Percentiles rank a stretch among this genome's conserved stretches.
Conservation (phyloP, 2,888 invertebrate genomes). For the Cerceris rybyensis region DNA sequence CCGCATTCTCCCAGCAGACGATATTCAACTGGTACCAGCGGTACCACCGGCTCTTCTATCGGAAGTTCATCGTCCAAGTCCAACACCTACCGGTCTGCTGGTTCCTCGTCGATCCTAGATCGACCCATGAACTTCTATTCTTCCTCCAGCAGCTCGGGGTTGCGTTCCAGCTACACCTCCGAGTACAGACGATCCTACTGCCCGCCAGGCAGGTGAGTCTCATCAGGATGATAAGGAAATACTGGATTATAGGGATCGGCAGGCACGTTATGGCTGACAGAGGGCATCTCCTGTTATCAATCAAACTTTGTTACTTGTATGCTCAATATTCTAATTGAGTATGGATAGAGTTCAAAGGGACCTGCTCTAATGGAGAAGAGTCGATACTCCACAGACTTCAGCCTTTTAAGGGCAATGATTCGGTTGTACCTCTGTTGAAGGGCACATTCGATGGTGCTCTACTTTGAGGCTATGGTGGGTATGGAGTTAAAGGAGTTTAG, state of each 20-base stretch:
- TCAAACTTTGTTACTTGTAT: neutral
- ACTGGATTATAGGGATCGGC: slow-evolving; percentile 41
- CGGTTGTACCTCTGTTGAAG: no score
- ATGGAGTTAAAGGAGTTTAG: no score
- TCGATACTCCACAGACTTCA: no score
- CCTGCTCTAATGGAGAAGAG: no score
- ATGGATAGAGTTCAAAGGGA: no score
- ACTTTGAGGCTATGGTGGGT: no score
- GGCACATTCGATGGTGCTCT: no score
- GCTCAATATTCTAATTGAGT: no score
- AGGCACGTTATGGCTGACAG: neutral
- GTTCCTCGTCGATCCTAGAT: slow-evolving; percentile 62
- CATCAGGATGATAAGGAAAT: neutral
- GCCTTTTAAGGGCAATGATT: no score
- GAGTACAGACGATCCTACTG: slow-evolving; percentile 63
- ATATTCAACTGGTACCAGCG: slow-evolving; percentile 69
- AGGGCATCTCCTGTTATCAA: neutral
- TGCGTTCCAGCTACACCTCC: slow-evolving; percentile 54
- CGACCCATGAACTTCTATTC: slow-evolving; percentile 63
- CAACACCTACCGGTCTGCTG: slow-evolving; percentile 66
- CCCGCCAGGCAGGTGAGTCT: slow-evolving; percentile 64
- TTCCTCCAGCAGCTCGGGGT: slow-evolving; percentile 46
- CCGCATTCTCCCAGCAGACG: slow-evolving; percentile 76
- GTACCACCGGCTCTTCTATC: slow-evolving; percentile 65
- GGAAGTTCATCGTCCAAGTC: slow-evolving; percentile 67